A percentile compares a stretch with the other conserved stretches of the same genome.
Evolutionary conservation across 2,113 vertebrate species (phyloP).

Genomic region (Heterotis niloticus): DNA sequence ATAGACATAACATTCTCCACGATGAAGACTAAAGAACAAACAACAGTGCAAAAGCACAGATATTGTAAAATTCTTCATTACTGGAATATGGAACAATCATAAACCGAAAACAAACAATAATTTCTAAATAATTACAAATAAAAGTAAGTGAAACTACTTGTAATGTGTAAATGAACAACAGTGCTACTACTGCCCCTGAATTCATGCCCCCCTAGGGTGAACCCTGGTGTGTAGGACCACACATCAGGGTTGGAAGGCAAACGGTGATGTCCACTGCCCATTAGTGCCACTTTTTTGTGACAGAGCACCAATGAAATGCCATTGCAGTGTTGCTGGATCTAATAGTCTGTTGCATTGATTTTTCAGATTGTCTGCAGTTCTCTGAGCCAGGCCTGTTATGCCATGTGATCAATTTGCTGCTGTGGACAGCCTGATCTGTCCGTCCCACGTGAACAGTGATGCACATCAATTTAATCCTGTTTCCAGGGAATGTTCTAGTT

Average conservation of each 20-base stretch:
- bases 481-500: too few species aligned
- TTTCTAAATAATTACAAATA: too few species aligned
- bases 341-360: too few species aligned
- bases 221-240: background rate
- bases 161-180: too few species aligned
- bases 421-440: background rate
- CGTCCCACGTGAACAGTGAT: too few species aligned
- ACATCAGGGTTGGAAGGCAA: background rate
- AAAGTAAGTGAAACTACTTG: too few species aligned
- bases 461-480: too few species aligned
- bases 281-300: background rate
- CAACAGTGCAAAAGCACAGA: background rate
- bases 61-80: too few species aligned
- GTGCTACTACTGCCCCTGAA: too few species aligned
- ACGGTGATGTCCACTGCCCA: background rate
- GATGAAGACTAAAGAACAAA: background rate
- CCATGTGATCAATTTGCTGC: background rate
- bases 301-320: background rate
- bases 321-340: conserved; percentile 10
- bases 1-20: background rate
- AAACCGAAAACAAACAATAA: too few species aligned
- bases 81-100: background rate
- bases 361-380: background rate
- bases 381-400: conserved; percentile 17
- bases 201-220: too few species aligned